A percentile compares a stretch with the other conserved stretches of the same genome.
Evolutionary conservation across 2,888 invertebrate species (phyloP).

Genomic region (Ochlodes sylvanus): DNA sequence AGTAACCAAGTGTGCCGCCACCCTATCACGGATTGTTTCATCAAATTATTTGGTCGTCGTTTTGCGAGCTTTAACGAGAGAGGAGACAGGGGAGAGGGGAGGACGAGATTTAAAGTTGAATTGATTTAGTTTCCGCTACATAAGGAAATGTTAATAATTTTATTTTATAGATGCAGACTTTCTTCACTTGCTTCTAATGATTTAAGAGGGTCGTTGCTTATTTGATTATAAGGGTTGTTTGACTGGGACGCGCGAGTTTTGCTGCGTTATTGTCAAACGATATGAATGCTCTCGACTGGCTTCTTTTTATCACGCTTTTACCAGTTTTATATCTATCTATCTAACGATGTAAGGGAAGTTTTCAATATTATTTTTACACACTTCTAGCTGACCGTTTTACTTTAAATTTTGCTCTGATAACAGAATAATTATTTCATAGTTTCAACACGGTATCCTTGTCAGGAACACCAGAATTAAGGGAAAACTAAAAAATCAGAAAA

Average conservation of each 20-base stretch:
- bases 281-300: too few species aligned
- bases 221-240: not conserved
- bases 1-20: slow-evolving; percentile 42
- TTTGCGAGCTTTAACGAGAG: slow-evolving; percentile 47
- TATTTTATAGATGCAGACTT: slow-evolving; percentile 19
- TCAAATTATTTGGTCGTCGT: slow-evolving; percentile 63
- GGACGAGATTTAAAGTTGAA: slow-evolving; percentile 38
- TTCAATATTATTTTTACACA: too few species aligned
- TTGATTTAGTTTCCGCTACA: slow-evolving; percentile 29
- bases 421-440: too few species aligned
- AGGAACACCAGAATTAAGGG: too few species aligned
- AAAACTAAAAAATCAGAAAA: too few species aligned
- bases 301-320: too few species aligned
- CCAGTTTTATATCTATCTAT: too few species aligned
- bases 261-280: not conserved
- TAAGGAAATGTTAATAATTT: slow-evolving; percentile 27
- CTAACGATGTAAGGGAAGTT: too few species aligned
- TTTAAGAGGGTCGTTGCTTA: slow-evolving; percentile 1
- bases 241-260: not conserved
- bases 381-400: too few species aligned
- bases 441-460: too few species aligned
- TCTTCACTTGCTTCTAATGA: not conserved
- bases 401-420: too few species aligned
- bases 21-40: slow-evolving; percentile 55
- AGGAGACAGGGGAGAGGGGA: slow-evolving; percentile 14